Conservation (phyloP, 2,113 vertebrate genomes). For the Thamnaconus septentrionalis region DNA sequence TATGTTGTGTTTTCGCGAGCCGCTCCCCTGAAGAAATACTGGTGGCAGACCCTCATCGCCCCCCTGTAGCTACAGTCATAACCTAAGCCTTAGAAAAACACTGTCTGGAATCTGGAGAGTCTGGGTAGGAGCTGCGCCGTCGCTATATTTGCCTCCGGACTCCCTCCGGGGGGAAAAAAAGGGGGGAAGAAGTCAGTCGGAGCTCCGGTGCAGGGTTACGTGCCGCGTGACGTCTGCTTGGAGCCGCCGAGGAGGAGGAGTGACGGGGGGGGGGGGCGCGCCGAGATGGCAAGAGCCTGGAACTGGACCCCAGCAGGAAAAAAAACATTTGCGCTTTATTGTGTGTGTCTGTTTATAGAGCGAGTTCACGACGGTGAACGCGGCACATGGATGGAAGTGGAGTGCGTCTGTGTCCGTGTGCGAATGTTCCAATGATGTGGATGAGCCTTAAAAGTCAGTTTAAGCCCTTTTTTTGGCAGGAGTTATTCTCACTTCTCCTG, state of each 20-base stretch:
- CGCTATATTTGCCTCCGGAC: slow-evolving; percentile 55
- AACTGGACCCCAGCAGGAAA: slow-evolving; percentile 64
- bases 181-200: not conserved
- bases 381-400: not conserved
- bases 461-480: too few relatives aligned
- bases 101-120: slow-evolving; percentile 70
- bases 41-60: slow-evolving; percentile 62
- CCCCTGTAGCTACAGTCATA: slow-evolving; percentile 70
- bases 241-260: slow-evolving; percentile 34
- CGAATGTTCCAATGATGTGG: too few relatives aligned
- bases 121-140: slow-evolving; percentile 66
- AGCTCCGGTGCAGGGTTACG: not conserved
- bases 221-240: slow-evolving; percentile 39
- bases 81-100: slow-evolving; percentile 68
- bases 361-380: not conserved
- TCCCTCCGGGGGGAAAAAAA: slow-evolving; percentile 49
- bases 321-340: slow-evolving; percentile 65
- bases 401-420: too few relatives aligned
- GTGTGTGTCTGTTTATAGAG: slow-evolving; percentile 26
- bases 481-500: too few relatives aligned
- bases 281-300: slow-evolving; percentile 57
- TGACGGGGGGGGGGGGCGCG: slow-evolving; percentile 40
- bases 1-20: slow-evolving; percentile 68
- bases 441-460: too few relatives aligned
- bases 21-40: slow-evolving; percentile 67